phyloP scores from a whole-genome alignment of 2,113 vertebrate species.

The Chaenocephalus aceratus region DNA sequence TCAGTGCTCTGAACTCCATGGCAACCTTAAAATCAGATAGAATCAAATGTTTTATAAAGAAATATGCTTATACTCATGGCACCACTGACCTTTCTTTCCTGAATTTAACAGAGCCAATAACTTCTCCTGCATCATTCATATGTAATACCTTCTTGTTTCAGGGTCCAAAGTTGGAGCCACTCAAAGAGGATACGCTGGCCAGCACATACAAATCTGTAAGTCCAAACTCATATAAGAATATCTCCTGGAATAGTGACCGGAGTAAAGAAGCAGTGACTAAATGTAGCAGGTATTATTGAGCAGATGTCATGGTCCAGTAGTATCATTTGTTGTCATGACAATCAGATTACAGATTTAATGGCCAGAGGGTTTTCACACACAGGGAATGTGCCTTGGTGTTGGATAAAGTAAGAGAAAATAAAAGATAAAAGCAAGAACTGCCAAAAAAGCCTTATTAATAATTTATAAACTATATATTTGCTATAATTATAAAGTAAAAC shows the following conservation, averaged over 20 bases:
- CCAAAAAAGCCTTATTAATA: too few relatives aligned
- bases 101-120: neutral
- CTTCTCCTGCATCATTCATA: neutral
- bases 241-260: neutral
- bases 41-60: neutral
- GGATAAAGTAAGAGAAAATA: too few relatives aligned
- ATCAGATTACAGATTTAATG: neutral
- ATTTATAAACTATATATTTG: too few relatives aligned
- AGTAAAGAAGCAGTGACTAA: neutral
- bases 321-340: neutral
- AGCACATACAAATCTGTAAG: conserved; percentile 89
- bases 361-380: too few relatives aligned
- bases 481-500: too few relatives aligned
- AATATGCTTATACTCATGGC: neutral
- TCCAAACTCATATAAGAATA: conserved; percentile 23
- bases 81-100: neutral
- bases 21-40: too few relatives aligned
- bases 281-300: neutral
- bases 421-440: too few relatives aligned
- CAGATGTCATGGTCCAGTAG: neutral
- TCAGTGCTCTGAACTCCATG: too few relatives aligned
- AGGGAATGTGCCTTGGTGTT: too few relatives aligned
- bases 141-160: conserved; percentile 57
- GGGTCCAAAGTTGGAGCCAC: conserved; percentile 91
- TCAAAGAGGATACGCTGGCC: conserved; percentile 86